Evolutionary conservation across 2,113 vertebrate genomes (phyloP).

Genomic region (Sclerurus mexicanus): DNA sequence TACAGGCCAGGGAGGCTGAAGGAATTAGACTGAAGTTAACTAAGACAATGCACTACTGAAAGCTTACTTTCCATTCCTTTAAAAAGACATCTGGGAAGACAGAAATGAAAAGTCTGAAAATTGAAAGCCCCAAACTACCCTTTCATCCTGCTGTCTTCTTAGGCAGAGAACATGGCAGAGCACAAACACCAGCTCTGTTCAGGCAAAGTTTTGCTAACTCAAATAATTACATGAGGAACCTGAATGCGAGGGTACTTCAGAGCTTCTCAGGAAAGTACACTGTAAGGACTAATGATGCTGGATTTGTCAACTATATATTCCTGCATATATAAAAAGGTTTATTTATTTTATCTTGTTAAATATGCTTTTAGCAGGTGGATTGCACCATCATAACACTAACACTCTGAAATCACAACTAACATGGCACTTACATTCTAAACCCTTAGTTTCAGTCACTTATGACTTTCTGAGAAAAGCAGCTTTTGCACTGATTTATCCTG

Average conservation of each 20-base stretch:
- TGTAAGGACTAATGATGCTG: background rate
- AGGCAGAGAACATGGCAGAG: background rate
- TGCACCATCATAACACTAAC: background rate
- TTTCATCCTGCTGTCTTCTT: background rate
- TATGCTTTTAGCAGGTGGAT: background rate
- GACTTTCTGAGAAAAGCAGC: conserved; percentile 35
- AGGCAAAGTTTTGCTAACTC: background rate
- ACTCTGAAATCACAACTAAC: background rate
- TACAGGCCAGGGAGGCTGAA: background rate
- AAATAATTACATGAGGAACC: background rate
- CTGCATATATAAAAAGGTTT: background rate
- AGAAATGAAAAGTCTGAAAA: background rate
- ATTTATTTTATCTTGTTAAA: conserved; percentile 15
- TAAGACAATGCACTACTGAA: background rate
- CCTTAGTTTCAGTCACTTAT: conserved; percentile 1
- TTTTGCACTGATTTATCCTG: conserved; percentile 45
- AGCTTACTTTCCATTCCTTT: background rate
- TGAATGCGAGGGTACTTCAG: background rate
- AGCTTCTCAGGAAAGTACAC: background rate
- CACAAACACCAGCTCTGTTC: background rate
- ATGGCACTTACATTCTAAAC: background rate
- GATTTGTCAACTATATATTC: background rate
- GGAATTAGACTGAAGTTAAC: background rate
- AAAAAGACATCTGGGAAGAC: background rate
- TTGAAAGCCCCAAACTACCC: background rate